Evolutionary conservation across 2,113 vertebrate species (phyloP).

Genomic region (Pachyramphus minor): DNA sequence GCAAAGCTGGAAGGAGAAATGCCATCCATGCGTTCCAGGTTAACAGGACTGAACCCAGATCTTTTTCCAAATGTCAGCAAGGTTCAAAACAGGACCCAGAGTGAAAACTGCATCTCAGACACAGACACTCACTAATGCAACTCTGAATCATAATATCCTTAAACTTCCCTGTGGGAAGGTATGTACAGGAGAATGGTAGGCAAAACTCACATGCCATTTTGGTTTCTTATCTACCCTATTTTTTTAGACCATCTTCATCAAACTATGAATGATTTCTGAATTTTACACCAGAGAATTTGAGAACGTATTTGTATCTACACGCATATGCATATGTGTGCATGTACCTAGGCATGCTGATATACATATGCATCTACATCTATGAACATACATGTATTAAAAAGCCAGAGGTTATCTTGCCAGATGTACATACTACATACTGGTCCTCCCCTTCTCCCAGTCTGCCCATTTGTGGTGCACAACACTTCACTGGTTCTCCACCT

Average conservation of each 20-base stretch:
- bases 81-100: not conserved
- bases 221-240: not conserved
- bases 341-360: not conserved
- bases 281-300: not conserved
- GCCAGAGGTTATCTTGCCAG: not conserved
- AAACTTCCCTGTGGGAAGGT: not conserved
- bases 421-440: accelerated
- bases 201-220: not conserved
- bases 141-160: not conserved
- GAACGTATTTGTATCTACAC: not conserved
- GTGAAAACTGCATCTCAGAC: not conserved
- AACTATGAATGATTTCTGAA: not conserved
- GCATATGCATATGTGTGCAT: not conserved
- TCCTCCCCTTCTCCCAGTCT: not conserved
- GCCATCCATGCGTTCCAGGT: not conserved
- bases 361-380: accelerated
- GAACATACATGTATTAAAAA: not conserved
- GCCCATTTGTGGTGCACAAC: not conserved
- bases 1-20: conserved; percentile 21
- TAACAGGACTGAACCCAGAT: conserved; percentile 27
- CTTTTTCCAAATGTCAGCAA: conserved; percentile 29
- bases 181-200: not conserved
- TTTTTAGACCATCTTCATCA: not conserved
- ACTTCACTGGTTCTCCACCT: not conserved
- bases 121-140: not conserved